A percentile compares a stretch with the other conserved stretches of the same genome.
These are phyloP conservation scores for Bombycilla garrulus DNA, from an alignment of 2,113 vertebrate genomes.

Conservation along the genomic window DNA sequence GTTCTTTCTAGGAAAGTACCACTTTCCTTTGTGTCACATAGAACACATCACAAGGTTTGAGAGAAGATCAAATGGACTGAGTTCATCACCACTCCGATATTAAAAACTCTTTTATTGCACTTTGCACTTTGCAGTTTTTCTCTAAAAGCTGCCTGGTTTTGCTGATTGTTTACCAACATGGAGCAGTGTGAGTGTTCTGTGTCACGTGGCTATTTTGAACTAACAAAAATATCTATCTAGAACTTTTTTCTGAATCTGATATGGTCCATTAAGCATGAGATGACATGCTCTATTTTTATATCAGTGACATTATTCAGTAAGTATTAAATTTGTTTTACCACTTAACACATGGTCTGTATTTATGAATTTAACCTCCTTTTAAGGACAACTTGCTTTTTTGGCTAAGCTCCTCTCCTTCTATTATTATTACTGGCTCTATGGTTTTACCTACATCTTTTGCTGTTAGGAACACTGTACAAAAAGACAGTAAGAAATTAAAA, in stretches of 20 bases:
- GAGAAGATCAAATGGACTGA: background rate
- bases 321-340: constrained; percentile 26
- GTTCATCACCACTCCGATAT: background rate
- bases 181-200: background rate
- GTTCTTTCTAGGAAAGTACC: background rate
- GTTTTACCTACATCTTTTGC: constrained; percentile 8
- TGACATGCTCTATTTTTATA: constrained; percentile 44
- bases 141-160: background rate
- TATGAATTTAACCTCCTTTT: constrained; percentile 59
- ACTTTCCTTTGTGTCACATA: background rate
- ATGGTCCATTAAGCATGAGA: background rate
- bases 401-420: background rate
- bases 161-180: background rate
- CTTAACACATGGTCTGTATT: constrained; percentile 36
- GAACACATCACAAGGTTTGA: fast-evolving
- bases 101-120: background rate
- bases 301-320: constrained; percentile 31
- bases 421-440: constrained; percentile 32
- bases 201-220: background rate
- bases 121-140: background rate
- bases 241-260: background rate
- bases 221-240: background rate
- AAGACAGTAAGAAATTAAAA: background rate
- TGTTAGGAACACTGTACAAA: background rate
- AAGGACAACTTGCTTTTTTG: constrained; percentile 48